Evolutionary conservation across 2,113 vertebrate species (phyloP).

Genomic region (Petroica traversi): DNA sequence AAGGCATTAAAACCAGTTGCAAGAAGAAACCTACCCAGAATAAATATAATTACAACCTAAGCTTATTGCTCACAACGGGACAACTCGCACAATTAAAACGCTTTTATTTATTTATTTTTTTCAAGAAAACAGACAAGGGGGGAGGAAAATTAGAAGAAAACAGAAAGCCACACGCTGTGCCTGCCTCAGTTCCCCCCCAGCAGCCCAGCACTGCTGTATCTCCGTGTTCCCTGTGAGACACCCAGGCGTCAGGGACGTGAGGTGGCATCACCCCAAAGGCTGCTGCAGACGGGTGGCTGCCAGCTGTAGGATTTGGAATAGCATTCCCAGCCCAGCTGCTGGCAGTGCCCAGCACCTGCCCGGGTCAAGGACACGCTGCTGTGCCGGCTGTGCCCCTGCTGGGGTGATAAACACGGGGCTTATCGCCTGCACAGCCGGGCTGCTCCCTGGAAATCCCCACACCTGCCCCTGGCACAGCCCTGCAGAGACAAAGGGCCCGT

Average conservation of each 20-base stretch:
- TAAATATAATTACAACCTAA: constrained; percentile 18
- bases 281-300: constrained; percentile 1
- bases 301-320: not conserved
- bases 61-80: not conserved
- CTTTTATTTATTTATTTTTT: not conserved
- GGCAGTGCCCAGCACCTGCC: not conserved
- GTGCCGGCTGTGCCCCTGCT: not conserved
- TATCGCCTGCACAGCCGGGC: not conserved
- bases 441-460: not conserved
- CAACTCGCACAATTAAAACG: not conserved
- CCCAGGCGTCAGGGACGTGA: not conserved
- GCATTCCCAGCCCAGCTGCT: not conserved
- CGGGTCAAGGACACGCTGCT: constrained; percentile 26
- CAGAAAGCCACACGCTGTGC: not conserved
- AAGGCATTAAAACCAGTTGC: not conserved
- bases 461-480: rapidly evolving
- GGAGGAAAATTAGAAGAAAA: rapidly evolving
- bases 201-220: not conserved
- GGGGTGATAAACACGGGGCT: not conserved
- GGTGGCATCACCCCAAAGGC: not conserved
- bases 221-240: not conserved
- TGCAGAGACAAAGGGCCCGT: not conserved
- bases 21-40: not conserved
- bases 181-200: not conserved
- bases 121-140: not conserved